A percentile compares a stretch with the other conserved stretches of the same genome.
These are phyloP conservation scores for Lepetodrilus schrolli DNA, from an alignment of 2,888 invertebrate species.

Conservation along the genomic window DNA sequence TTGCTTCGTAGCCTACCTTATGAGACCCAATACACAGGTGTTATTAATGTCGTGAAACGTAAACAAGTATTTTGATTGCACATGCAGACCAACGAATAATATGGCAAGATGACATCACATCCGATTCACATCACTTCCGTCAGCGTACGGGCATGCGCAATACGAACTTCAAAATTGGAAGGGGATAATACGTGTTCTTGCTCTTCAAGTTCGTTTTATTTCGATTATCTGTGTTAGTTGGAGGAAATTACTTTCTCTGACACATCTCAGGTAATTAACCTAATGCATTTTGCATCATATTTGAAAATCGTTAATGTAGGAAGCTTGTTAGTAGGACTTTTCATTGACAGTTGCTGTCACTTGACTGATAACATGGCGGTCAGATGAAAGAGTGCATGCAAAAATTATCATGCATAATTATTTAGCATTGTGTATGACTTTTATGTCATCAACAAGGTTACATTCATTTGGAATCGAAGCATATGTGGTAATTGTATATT, in stretches of 20 bases:
- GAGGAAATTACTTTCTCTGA: conserved; percentile 27
- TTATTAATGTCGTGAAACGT: no score
- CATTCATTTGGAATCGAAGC: not conserved
- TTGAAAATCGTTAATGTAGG: not conserved
- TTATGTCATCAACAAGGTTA: conserved; percentile 36
- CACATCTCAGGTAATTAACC: conserved; percentile 21
- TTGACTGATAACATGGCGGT: conserved; percentile 52
- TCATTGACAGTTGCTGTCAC: conserved; percentile 27
- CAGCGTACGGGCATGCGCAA: conserved; percentile 9
- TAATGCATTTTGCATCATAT: not conserved
- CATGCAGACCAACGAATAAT: no score
- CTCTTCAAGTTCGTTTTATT: conserved; percentile 21
- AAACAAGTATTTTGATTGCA: no score
- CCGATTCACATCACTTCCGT: conserved; percentile 17
- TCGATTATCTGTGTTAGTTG: conserved; percentile 26
- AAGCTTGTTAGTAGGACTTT: not conserved
- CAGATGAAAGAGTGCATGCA: conserved; percentile 45
- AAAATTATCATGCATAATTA: conserved; percentile 59
- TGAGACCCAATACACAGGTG: no score
- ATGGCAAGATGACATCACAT: conserved; percentile 15
- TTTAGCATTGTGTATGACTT: conserved; percentile 28
- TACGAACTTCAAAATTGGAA: conserved; percentile 21
- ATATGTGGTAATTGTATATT: not conserved
- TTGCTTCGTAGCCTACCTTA: no score
- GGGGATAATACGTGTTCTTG: conserved; percentile 27